Evolutionary conservation across 2,888 invertebrate genomes (phyloP).

Genomic region (Neuroscelio doddi): DNA sequence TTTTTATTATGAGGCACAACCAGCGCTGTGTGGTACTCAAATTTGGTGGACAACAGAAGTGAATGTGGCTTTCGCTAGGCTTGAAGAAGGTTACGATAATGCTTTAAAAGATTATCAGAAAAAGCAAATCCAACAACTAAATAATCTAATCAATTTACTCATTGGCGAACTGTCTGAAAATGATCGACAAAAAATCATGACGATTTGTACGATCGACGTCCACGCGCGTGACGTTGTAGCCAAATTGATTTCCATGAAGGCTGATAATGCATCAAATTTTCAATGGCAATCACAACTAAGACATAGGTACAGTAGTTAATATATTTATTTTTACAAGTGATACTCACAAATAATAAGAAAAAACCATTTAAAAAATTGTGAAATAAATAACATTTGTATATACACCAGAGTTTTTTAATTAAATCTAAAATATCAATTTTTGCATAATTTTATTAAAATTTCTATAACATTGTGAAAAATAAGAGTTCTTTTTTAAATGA

Average conservation of each 20-base stretch:
- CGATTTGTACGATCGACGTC: conserved; percentile 96
- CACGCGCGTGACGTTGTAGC: conserved; percentile 95
- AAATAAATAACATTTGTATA: neutral
- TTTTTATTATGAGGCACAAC: conserved; percentile 93
- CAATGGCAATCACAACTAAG: conserved; percentile 94
- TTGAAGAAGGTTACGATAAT: conserved; percentile 94
- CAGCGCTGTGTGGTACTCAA: conserved; percentile 92
- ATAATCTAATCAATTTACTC: conserved; percentile 85
- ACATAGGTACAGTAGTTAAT: conserved; percentile 75
- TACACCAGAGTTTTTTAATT: too few species aligned
- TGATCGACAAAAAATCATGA: conserved; percentile 96
- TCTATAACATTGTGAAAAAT: too few species aligned
- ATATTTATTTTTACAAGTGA: too few species aligned
- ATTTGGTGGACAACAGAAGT: conserved; percentile 98
- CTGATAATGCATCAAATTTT: conserved; percentile 85
- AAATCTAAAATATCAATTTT: too few species aligned
- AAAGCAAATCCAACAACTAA: conserved; percentile 89
- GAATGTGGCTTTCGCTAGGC: conserved; percentile 88
- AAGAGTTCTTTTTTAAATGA: too few species aligned
- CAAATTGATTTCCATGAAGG: conserved; percentile 87
- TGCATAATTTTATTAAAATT: too few species aligned
- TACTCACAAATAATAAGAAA: neutral
- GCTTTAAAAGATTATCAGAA: conserved; percentile 92
- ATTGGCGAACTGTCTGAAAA: conserved; percentile 86
- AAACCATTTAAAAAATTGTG: neutral